Base-by-base conservation (phyloP, 2,113 vertebrate species). In the Myrmecophaga tridactyla region DNA sequence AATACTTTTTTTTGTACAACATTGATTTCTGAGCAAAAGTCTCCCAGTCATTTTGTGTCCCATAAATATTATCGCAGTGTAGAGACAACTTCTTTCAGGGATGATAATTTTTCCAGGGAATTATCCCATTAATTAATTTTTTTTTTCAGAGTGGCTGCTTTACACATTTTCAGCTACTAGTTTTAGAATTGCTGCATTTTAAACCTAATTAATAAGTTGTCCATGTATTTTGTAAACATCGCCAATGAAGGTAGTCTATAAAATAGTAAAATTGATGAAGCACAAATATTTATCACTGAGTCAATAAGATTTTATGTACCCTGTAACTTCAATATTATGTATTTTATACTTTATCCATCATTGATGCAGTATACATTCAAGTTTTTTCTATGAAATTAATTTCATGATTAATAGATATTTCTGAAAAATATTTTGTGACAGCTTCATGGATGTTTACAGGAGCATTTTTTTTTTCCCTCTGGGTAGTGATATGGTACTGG, bases 271-370 rank as follows among this genome's bases (percentile, higher is more conserved):
- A 98, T 96, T 97, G 85, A 88, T 96, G 87, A 96, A 93, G 95
- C 94, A 97, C 96, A 97, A 94, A 96, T 98, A 97, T 97, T 98
- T 98, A 98, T 97, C 96, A 98, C 88, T 94, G 77, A 97, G 96
- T 36, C 93, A 98, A 93, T 98, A 97, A 98, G 89, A 96, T 96
- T 98, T 98, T 98, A 97, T 98, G 96, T 97, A 95, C 85, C 96
- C 92, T 98, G 90, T 98, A 98, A 98, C 93, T 97, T 94, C 46
- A 97, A 67, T 96, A 93, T 96, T 97, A 92, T 90, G 94, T 97
- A 89, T 94, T 98, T 97, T 97, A 97, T 97, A 94, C 56, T 96
- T 92, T 70, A 95, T 97, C 91, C 76, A 48, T 96, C 96, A 98
- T 97, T 94, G 62, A 46, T 96, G 63, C 51, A 86, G 70, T 97